Percentiles rank a stretch among this genome's conserved stretches.
phyloP scores from a whole-genome alignment of 2,888 invertebrate species.

The Epirrita christyi region DNA sequence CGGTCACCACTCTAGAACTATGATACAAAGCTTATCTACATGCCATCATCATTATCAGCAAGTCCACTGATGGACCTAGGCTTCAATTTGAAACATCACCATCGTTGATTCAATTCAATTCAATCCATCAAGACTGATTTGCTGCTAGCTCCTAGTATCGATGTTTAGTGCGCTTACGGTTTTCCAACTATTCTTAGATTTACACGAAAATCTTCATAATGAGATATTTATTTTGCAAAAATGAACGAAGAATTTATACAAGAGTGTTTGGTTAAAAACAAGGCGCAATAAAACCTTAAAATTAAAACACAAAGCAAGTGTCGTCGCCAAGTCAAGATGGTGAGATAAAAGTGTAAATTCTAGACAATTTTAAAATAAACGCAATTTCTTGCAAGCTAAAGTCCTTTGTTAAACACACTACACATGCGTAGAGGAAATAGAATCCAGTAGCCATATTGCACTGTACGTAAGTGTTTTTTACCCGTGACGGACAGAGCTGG shows the following conservation, averaged over 20 bases:
- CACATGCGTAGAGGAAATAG: background rate
- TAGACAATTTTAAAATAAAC: constrained; percentile 27
- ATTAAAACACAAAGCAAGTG: constrained; percentile 13
- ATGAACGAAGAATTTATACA: background rate
- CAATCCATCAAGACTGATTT: too few species aligned
- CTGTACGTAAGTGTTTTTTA: too few species aligned
- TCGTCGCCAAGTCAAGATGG: constrained; percentile 19
- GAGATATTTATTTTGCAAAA: constrained; percentile 24
- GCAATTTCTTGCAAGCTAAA: constrained; percentile 27
- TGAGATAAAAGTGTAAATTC: constrained; percentile 22
- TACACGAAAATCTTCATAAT: constrained; percentile 24
- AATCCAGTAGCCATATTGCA: too few species aligned
- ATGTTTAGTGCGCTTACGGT: constrained; percentile 1
- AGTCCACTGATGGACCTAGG: too few species aligned
- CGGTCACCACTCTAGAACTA: too few species aligned
- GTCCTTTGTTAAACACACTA: constrained; percentile 20
- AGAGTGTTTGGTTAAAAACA: too few species aligned
- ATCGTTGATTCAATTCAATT: too few species aligned
- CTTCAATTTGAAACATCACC: too few species aligned
- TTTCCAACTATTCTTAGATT: constrained; percentile 20
- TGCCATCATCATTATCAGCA: too few species aligned
- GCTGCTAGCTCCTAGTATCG: background rate
- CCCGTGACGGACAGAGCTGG: too few species aligned
- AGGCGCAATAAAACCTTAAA: background rate
- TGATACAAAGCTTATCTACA: too few species aligned